A percentile compares a stretch with the other conserved stretches of the same genome.
These are phyloP conservation scores for Leptopilina myrica DNA, from an alignment of 2,888 invertebrate genomes.

Conservation along the genomic window DNA sequence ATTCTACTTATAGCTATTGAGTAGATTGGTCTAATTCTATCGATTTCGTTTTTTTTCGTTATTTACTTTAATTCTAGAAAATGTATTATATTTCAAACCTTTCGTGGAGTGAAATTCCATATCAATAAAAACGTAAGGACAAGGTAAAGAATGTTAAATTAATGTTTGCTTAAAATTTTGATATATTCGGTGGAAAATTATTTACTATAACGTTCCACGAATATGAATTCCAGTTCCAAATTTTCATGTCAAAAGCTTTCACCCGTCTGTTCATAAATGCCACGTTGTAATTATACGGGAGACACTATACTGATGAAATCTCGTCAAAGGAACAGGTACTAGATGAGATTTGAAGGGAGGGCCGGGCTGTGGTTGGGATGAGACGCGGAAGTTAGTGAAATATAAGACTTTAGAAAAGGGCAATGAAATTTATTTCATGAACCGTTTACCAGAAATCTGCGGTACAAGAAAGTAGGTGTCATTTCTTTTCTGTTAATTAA, in stretches of 20 bases:
- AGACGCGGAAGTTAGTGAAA: too few species aligned
- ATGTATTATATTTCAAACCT: too few species aligned
- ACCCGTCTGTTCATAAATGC: not conserved
- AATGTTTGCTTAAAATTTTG: too few species aligned
- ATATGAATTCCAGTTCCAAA: not conserved
- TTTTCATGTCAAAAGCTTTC: conserved; percentile 25
- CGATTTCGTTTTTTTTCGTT: not conserved
- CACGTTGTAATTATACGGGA: conserved; percentile 9
- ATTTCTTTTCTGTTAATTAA: too few species aligned
- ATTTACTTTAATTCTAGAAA: not conserved
- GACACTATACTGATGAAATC: conserved; percentile 1
- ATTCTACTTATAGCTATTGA: not conserved
- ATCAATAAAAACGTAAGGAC: too few species aligned
- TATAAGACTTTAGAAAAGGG: too few species aligned
- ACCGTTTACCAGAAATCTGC: too few species aligned
- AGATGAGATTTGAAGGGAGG: not conserved
- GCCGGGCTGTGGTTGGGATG: not conserved
- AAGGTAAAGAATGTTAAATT: too few species aligned
- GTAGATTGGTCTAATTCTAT: not conserved
- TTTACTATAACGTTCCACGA: not conserved
- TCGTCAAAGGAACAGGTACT: conserved; percentile 9
- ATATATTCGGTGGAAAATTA: not conserved
- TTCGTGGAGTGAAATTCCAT: too few species aligned
- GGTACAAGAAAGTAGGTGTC: too few species aligned
- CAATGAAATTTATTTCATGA: too few species aligned